Base-by-base conservation (phyloP, 1,140 invertebrate genomes). In the Diorhabda sublineata region DNA sequence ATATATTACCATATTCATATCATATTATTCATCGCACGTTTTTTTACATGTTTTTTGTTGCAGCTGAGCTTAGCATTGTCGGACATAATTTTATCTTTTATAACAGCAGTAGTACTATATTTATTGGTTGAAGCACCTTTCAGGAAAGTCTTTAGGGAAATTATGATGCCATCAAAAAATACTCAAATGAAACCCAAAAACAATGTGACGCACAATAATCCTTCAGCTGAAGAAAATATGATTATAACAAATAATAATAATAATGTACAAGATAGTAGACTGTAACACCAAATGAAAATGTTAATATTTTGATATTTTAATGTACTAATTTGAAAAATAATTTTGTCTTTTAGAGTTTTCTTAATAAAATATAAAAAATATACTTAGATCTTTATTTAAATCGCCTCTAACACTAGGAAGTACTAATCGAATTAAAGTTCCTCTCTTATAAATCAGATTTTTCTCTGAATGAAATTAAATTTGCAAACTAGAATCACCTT, bases 71-170 rank as follows among this genome's bases (percentile, higher is more conserved):
- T 74, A 2, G 71, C 79, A 2, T 47, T 77, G 0, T 81, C 81
- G 2, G 80, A 83, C 2, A 80, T 83, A 62, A 76, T 82, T 2
- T 71, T 81, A 66, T 74, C 83, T 0, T 82, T 81, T 52, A 5
- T 80, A 2, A 71, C 76, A 8, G 77, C 83, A 1, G 69, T 85
- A 1, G 45, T 80, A 3, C 73, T 85, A 2, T 84, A 82, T 77
- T 73, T 85, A 2, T 58, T 83, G 8, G 80, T 81, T 8, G 85
- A 86, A 73, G 83, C 82, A n/a, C 85, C 84, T 0, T 75, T 82
- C 41, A 81, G 83, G 58, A 84, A 83, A 7, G 74, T 85, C 2
- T 74, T 83, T 8, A 76, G 75, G 66, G 75, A 77, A 61, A 43
- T 79, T 3, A 67, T 81, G 43, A 74, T 73, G 59, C 76, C 77